Percentiles rank a stretch among this genome's conserved stretches.
Conservation (phyloP, 1,140 invertebrate genomes). For the Sarcophaga bullata region DNA sequence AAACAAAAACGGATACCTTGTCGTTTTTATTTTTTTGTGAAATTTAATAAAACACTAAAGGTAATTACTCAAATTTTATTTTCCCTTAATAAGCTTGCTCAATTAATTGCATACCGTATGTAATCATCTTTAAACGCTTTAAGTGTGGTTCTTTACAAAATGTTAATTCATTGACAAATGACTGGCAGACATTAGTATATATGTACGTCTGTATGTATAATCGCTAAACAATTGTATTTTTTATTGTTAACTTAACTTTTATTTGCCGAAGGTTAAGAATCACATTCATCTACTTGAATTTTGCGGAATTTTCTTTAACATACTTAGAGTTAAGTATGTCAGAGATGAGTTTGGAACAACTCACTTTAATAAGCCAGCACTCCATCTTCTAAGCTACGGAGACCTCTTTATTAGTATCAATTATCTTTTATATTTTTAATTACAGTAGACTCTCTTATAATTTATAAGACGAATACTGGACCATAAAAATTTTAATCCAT, state of each 20-base stretch:
- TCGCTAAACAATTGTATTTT: neutral
- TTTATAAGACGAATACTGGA: too few species aligned
- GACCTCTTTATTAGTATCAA: too few species aligned
- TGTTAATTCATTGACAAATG: slow-evolving; percentile 22
- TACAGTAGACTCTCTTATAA: too few species aligned
- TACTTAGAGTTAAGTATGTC: too few species aligned
- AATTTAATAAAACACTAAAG: neutral
- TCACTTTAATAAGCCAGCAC: too few species aligned
- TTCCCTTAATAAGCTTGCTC: neutral
- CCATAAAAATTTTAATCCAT: too few species aligned
- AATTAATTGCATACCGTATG: too few species aligned
- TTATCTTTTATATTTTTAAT: too few species aligned
- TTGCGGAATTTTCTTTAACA: too few species aligned
- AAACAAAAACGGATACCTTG: neutral
- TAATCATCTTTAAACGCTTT: neutral
- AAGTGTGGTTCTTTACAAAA: neutral
- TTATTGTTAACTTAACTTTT: slow-evolving; percentile 28
- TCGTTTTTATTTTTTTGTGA: neutral
- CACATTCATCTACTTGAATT: neutral
- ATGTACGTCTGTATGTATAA: neutral
- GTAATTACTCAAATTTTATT: slow-evolving; percentile 1
- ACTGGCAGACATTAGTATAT: neutral
- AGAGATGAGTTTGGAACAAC: too few species aligned
- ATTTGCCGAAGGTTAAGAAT: slow-evolving; percentile 1
- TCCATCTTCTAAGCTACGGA: too few species aligned